These are phyloP conservation scores for Chironomus tepperi DNA, from an alignment of 1,140 invertebrate species.

Conservation along the genomic window DNA sequence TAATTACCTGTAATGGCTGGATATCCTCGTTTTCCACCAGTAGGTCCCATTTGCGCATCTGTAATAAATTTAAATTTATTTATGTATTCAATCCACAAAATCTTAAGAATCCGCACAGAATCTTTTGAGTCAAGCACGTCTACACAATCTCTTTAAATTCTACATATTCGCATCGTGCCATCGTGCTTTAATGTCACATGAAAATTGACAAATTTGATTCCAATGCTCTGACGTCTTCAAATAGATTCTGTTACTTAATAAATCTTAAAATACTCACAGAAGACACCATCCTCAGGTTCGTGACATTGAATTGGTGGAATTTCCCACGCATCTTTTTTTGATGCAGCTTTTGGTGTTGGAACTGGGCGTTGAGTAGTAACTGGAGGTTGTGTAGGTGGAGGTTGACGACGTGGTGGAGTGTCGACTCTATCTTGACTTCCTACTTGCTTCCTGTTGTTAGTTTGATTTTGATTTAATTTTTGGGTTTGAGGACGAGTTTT, in stretches of 20 bases:
- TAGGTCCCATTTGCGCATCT: constrained; percentile 80
- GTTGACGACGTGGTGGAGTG: constrained; percentile 25
- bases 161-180: too few species aligned
- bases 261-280: constrained; percentile 40
- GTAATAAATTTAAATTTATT: too few species aligned
- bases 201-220: too few species aligned
- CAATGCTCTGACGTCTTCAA: too few species aligned
- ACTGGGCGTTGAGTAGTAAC: constrained; percentile 35
- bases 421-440: constrained; percentile 32
- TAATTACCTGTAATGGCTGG: constrained; percentile 65
- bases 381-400: constrained; percentile 29
- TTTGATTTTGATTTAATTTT: constrained; percentile 26
- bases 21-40: constrained; percentile 78
- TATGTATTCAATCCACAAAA: too few species aligned
- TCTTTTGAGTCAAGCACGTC: too few species aligned
- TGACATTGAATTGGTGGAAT: constrained; percentile 82
- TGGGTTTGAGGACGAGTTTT: constrained; percentile 15
- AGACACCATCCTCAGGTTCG: constrained; percentile 81
- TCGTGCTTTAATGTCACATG: too few species aligned
- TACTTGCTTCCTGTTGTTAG: constrained; percentile 34
- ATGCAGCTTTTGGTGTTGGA: constrained; percentile 54
- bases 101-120: too few species aligned
- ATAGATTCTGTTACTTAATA: too few species aligned
- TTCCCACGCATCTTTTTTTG: constrained; percentile 58
- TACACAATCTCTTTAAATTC: too few species aligned